Evolutionary conservation across 2,797 vertebrate genomes (phyloP), one percentile per base, ranked within the genome.

Genomic region (Ambastaia sidthimunki): DNA sequence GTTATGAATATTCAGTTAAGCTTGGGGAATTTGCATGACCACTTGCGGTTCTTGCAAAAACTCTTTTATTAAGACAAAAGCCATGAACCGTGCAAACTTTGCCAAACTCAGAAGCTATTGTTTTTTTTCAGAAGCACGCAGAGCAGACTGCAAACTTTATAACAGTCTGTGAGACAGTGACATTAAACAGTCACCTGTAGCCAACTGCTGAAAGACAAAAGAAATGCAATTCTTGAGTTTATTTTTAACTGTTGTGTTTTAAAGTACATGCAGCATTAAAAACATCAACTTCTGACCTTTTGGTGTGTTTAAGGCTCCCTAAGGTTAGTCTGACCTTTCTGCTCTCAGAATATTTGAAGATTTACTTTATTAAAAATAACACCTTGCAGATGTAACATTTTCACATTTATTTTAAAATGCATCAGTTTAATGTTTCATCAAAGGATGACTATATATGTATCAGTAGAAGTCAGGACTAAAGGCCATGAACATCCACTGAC

Each of bases 1-100:
- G 59, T 31, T 62, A 62, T 62, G 23, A 62, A 62, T 62, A 62
- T 62, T 62, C 59, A 62, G 25, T 62, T 62, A 15, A 62, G 59
- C 59, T 28, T 62, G 59, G 15, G 59, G 59, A 60, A 25, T 60
- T 60, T 28, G 1, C 13, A 60, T 10, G 4, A 28, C 59, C 25
- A 62, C 25, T 59, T 59, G 57, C 23, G 12, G 57, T 59, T 59
- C 21, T 59, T 59, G 57, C 23, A 15, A 7, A 44, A 62, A 25
- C 57, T 60, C 55, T 59, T 16, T 31, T 31, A 59, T 59, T 62
- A 31, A 31, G 25, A 62, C 25, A 60, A 13, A 18, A 60, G 59
- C 59, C 13, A 16, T 31, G 25, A 28, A 60, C 59, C 25, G 2
- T 62, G 59, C 59, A 62, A 15, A 31, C 25, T 31, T 62, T 31